A percentile compares a stretch with the other conserved stretches of the same genome.
Evolutionary conservation across 2,888 invertebrate species (phyloP).

Genomic region (Athripsodes cinereus): DNA sequence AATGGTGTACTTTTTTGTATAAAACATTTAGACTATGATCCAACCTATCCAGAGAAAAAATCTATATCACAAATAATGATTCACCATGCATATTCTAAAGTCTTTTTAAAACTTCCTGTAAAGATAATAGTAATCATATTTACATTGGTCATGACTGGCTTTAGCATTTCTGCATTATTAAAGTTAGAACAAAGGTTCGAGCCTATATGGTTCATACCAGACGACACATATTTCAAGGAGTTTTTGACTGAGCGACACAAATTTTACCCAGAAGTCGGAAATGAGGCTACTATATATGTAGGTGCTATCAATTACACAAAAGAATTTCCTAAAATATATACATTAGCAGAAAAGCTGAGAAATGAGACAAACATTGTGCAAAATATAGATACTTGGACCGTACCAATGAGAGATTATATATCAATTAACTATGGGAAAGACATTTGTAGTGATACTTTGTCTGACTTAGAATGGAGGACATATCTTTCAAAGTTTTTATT

Average conservation of each 20-base stretch:
- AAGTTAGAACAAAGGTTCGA: conserved; percentile 72
- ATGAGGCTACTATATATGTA: conserved; percentile 58
- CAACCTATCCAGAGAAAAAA: conserved; percentile 48
- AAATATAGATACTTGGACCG: conserved; percentile 58
- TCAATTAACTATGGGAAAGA: conserved; percentile 53
- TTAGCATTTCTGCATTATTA: conserved; percentile 57
- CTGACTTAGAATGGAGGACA: conserved; percentile 52
- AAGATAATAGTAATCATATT: conserved; percentile 58
- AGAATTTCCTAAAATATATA: conserved; percentile 53
- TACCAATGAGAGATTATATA: conserved; percentile 58
- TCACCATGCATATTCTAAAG: conserved; percentile 54
- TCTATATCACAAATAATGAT: conserved; percentile 54
- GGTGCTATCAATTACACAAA: conserved; percentile 59
- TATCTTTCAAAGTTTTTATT: conserved; percentile 65
- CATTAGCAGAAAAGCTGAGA: conserved; percentile 48
- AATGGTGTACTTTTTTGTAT: conserved; percentile 66
- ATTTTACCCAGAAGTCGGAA: conserved; percentile 61
- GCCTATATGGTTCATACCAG: conserved; percentile 72
- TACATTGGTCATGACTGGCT: conserved; percentile 53
- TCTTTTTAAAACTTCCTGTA: conserved; percentile 59
- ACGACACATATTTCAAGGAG: conserved; percentile 58
- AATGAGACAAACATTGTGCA: conserved; percentile 49
- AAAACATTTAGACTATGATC: conserved; percentile 50
- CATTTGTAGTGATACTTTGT: conserved; percentile 38
- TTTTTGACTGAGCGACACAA: conserved; percentile 51